These are phyloP conservation scores for Sacculina carcini DNA, from an alignment of 2,888 invertebrate species.

Conservation along the genomic window DNA sequence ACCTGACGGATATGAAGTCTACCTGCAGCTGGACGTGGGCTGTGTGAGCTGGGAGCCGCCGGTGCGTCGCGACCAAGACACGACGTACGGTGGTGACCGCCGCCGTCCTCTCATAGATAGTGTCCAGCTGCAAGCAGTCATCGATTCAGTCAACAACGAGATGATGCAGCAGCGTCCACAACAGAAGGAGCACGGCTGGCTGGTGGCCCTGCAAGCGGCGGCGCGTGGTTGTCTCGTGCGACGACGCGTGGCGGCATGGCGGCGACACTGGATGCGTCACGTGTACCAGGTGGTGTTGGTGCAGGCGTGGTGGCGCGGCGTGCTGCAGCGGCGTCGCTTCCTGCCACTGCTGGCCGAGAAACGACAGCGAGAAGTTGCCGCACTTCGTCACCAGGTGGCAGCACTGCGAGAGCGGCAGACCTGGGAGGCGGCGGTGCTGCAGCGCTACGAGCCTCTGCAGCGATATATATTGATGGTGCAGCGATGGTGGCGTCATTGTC, in stretches of 20 bases:
- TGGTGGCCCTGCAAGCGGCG: slow-evolving; percentile 31
- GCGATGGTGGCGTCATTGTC: slow-evolving; percentile 11
- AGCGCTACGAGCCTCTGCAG: slow-evolving; percentile 4
- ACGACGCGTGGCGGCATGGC: slow-evolving; percentile 20
- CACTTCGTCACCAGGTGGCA: not conserved
- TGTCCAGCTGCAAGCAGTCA: not conserved
- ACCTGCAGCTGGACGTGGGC: not conserved
- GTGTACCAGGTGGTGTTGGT: slow-evolving; percentile 18
- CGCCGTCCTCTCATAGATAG: not conserved
- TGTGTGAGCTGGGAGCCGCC: not conserved
- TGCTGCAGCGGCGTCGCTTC: slow-evolving; percentile 21
- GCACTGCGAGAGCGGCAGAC: not conserved
- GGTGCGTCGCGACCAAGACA: not conserved
- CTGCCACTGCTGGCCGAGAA: slow-evolving; percentile 4
- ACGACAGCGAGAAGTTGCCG: not conserved
- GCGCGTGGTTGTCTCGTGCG: slow-evolving; percentile 32
- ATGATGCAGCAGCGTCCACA: too few species aligned
- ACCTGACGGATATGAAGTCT: not conserved
- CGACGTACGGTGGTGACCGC: not conserved
- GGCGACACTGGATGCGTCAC: slow-evolving; percentile 17
- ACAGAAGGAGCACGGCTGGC: slow-evolving; percentile 12
- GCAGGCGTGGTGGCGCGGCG: slow-evolving; percentile 36
- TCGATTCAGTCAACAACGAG: too few species aligned
- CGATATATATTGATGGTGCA: slow-evolving; percentile 8
- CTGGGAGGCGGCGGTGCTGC: not conserved